Evolutionary conservation across 2,113 vertebrate species (phyloP), one percentile per base, ranked within the genome.

Genomic region (Aegotheles bennettii): DNA sequence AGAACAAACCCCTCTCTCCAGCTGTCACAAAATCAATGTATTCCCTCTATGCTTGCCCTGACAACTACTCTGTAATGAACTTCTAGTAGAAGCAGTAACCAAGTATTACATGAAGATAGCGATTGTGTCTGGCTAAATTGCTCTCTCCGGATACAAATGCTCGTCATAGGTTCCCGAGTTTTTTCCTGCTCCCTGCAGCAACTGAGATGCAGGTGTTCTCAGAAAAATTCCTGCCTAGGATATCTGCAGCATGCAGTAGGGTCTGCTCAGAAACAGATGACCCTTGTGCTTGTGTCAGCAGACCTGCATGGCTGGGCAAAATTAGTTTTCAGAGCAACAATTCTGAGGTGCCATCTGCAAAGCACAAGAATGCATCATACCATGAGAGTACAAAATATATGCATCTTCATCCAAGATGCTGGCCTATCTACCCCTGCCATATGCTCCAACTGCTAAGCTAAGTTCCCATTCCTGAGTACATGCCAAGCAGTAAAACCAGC

Each of bases 301-400:
- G 94, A 91, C 87, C 82, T 96, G 89, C 9, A 20, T 88, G 85
- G 79, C 89, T 91, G 78, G 94, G 94, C 67, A 87, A 93, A 95
- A 94, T 94, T 93, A 94, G 75, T 93, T 96, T 96, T 90, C 87
- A 84, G 71, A 96, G 64, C 56, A 87, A 85, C 78, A 54, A 45
- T 95, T 95, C 82, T 29, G 82, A 95, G 75, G 79, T 93, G 79
- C 93, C 94, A 95, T 94, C 93, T 95, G 94, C 89, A 95, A 96
- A 91, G 70, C 94, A 95, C 45, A 95, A 95, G 95, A 96, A 96
- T 94, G 95, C 95, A 95, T 93, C 91, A 94, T 94, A 95, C 83
- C 94, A 95, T 84, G 90, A 95, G 93, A 96, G 93, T 95, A 96
- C 96, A 94, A 95, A 97, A 95, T 93, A 90, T 84, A 93, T 93